These are phyloP conservation scores for Folsomia candida DNA, from an alignment of 2,888 invertebrate species.

Conservation along the genomic window DNA sequence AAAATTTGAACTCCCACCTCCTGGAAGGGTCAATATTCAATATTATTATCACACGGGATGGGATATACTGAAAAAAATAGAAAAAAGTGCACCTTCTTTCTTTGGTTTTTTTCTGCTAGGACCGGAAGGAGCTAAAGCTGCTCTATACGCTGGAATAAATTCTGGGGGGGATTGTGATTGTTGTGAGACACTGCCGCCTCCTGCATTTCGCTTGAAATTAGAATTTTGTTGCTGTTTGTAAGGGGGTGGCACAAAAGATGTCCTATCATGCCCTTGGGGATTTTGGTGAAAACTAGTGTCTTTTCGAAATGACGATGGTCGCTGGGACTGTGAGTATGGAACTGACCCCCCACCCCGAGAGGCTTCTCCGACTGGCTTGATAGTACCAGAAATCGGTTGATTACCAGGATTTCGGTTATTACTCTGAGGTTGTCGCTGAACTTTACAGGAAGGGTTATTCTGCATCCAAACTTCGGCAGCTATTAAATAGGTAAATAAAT, in stretches of 20 bases:
- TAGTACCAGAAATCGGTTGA: conserved; percentile 1
- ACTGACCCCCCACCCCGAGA: neutral
- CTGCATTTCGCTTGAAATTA: conserved; percentile 5
- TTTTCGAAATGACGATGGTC: neutral
- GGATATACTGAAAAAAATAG: too few species aligned
- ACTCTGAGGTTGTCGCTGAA: neutral
- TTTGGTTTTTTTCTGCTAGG: conserved; percentile 5
- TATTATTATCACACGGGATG: neutral
- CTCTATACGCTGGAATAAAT: conserved; percentile 17
- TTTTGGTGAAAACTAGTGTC: neutral
- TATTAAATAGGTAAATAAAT: too few species aligned
- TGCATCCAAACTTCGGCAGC: conserved; percentile 36
- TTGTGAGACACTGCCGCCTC: neutral
- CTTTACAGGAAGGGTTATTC: neutral
- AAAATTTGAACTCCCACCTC: conserved; percentile 18
- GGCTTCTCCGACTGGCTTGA: neutral
- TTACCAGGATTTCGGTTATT: conserved; percentile 3
- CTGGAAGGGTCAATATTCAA: conserved; percentile 3
- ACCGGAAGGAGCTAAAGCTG: neutral
- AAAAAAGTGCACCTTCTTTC: conserved; percentile 6
- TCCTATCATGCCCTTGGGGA: neutral
- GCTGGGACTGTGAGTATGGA: neutral
- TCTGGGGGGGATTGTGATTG: neutral
- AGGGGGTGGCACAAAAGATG: neutral
- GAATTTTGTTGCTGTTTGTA: neutral